Percentiles rank a stretch among this genome's conserved stretches.
Conservation (phyloP, 1,140 invertebrate species). For the Ceratosolen solmsi region DNA sequence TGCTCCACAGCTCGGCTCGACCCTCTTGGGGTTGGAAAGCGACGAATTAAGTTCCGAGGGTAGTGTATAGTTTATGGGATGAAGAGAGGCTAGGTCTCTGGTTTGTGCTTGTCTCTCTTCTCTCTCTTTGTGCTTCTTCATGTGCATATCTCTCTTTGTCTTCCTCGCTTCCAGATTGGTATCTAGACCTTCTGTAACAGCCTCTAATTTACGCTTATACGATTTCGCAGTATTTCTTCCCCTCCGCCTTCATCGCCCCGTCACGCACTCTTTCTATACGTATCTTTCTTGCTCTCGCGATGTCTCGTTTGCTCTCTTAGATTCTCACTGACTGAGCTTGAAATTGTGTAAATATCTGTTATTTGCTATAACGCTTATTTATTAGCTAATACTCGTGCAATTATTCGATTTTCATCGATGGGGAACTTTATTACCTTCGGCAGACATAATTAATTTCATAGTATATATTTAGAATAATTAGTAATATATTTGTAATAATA, state of each 20-base stretch:
- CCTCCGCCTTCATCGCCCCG: not conserved
- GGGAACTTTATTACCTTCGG: not conserved
- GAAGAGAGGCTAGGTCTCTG: constrained; percentile 54
- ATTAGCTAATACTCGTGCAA: not conserved
- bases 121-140: not conserved
- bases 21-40: constrained; percentile 40
- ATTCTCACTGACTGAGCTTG: too few species aligned
- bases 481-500: not conserved
- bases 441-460: constrained; percentile 2
- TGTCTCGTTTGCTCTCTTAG: not conserved
- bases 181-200: constrained; percentile 60
- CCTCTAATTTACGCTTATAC: constrained; percentile 49
- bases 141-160: constrained; percentile 1
- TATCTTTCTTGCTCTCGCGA: not conserved
- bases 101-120: not conserved
- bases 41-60: constrained; percentile 69
- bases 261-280: not conserved
- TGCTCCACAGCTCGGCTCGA: not conserved
- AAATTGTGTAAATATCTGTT: constrained; percentile 32
- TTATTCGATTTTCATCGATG: not conserved
- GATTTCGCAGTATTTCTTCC: constrained; percentile 37
- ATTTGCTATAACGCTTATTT: constrained; percentile 30
- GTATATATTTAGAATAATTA: not conserved
- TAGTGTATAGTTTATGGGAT: constrained; percentile 59
- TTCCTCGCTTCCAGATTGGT: constrained; percentile 63